A percentile compares a stretch with the other conserved stretches of the same genome.
Conservation (phyloP, 2,888 invertebrate genomes). For the Amiota communis region DNA sequence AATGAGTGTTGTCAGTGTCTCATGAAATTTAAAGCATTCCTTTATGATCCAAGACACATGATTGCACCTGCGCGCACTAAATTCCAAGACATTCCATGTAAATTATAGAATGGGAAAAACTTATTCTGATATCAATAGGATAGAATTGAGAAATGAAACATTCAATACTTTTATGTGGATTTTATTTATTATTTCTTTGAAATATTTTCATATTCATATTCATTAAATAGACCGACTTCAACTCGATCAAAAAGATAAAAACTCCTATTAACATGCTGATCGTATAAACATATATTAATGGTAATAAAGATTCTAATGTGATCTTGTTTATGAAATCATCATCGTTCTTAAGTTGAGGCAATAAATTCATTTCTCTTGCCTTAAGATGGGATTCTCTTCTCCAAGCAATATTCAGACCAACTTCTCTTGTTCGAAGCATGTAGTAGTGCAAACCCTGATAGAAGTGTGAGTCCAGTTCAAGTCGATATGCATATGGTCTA, state of each 20-base stretch:
- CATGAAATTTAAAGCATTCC: background rate
- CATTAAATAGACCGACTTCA: background rate
- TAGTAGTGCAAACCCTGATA: conserved; percentile 47
- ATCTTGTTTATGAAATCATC: background rate
- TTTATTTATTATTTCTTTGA: too few relatives aligned
- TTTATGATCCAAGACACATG: conserved; percentile 18
- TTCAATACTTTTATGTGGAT: too few relatives aligned
- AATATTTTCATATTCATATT: too few relatives aligned
- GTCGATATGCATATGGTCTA: conserved; percentile 55
- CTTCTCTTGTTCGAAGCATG: conserved; percentile 44
- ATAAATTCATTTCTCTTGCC: background rate
- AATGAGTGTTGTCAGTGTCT: too few relatives aligned
- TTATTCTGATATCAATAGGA: too few relatives aligned
- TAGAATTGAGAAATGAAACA: too few relatives aligned
- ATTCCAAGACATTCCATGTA: conserved; percentile 38
- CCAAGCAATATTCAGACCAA: conserved; percentile 39
- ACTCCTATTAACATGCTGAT: conserved; percentile 19
- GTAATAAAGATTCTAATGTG: background rate
- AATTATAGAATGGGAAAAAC: conserved; percentile 29
- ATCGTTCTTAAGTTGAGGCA: background rate
- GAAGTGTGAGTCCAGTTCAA: conserved; percentile 59
- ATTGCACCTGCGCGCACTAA: conserved; percentile 54
- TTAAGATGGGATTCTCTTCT: background rate
- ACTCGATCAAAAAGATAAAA: conserved; percentile 7
- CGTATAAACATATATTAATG: conserved; percentile 1